These are phyloP conservation scores for Achatina immaculata DNA, from an alignment of 1,140 invertebrate genomes.

Conservation along the genomic window DNA sequence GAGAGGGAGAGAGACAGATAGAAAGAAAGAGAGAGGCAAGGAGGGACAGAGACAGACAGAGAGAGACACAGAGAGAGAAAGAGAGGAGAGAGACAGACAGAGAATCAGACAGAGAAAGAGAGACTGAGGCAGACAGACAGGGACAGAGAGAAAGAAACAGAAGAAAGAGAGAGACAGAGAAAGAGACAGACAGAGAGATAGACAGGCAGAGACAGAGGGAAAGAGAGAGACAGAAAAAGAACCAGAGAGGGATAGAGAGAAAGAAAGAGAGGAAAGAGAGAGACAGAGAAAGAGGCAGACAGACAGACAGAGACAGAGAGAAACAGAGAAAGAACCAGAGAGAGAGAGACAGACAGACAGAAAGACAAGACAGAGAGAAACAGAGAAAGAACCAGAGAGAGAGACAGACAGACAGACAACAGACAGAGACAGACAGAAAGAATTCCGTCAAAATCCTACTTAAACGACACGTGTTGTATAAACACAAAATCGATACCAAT, in stretches of 20 bases:
- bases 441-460: no score
- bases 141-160: conserved; percentile 1
- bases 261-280: not conserved
- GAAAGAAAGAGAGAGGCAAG: no score
- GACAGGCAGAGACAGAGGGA: not conserved
- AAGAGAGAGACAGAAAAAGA: not conserved
- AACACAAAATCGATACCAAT: no score
- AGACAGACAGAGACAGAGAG: conserved; percentile 6
- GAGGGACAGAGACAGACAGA: not conserved
- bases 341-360: not conserved
- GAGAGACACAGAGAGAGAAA: not conserved
- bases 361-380: conserved; percentile 11
- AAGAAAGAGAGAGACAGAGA: not conserved
- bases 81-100: no score
- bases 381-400: not conserved
- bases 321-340: conserved; percentile 3
- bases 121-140: not conserved
- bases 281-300: conserved; percentile 12
- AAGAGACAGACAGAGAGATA: not conserved
- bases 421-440: no score
- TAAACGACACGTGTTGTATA: no score
- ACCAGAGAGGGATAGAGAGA: not conserved
- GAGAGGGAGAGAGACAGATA: no score
- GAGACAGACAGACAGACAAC: conserved; percentile 11
- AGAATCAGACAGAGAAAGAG: no score